These are phyloP conservation scores for Hydropsyche betteni DNA, from an alignment of 2,888 invertebrate species.

Conservation along the genomic window DNA sequence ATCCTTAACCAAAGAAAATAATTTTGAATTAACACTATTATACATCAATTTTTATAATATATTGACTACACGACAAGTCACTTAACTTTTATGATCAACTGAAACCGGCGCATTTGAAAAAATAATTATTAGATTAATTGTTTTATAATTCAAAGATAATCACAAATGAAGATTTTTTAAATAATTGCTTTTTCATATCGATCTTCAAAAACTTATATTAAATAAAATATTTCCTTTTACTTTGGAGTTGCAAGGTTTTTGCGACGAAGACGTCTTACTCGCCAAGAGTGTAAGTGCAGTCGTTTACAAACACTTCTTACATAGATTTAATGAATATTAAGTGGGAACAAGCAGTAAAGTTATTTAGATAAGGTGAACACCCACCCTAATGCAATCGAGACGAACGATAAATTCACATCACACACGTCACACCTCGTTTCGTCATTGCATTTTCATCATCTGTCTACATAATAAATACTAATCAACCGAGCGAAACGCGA, in stretches of 20 bases:
- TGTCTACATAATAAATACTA: constrained; percentile 13
- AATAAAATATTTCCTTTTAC: background rate
- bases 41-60: too few species aligned
- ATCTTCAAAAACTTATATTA: background rate
- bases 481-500: background rate
- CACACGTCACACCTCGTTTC: constrained; percentile 32
- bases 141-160: background rate
- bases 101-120: too few species aligned
- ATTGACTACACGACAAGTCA: too few species aligned
- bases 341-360: constrained; percentile 56
- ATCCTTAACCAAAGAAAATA: too few species aligned
- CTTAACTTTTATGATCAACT: too few species aligned
- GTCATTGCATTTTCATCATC: constrained; percentile 9
- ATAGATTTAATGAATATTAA: constrained; percentile 63
- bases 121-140: too few species aligned
- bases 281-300: constrained; percentile 43
- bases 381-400: constrained; percentile 39
- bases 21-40: too few species aligned
- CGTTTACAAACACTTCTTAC: constrained; percentile 49
- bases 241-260: constrained; percentile 21
- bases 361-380: constrained; percentile 47
- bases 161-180: background rate
- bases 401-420: constrained; percentile 44
- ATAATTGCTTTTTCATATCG: background rate
- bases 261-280: background rate